Conservation (phyloP, 2,888 invertebrate genomes). For the Andrena bucephala region DNA sequence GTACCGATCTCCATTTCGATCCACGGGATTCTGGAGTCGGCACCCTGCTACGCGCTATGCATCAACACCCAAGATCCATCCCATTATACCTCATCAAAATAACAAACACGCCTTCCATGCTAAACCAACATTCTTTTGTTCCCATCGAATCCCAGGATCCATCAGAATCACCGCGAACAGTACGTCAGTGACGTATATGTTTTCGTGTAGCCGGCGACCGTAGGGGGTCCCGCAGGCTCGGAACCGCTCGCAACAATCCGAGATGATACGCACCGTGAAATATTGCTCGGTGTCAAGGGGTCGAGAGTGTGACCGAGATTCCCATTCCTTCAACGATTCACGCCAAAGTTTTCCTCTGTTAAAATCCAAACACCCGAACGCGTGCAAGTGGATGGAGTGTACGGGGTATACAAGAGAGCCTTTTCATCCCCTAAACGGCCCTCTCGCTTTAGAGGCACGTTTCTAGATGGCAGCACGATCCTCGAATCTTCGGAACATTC, state of each 20-base stretch:
- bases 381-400: no score
- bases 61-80: slow-evolving; percentile 84
- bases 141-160: slow-evolving; percentile 79
- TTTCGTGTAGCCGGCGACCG: slow-evolving; percentile 51
- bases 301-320: slow-evolving; percentile 41
- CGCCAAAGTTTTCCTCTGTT: not conserved
- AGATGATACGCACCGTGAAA: slow-evolving; percentile 57
- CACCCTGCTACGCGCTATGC: slow-evolving; percentile 84
- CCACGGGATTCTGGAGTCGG: slow-evolving; percentile 74
- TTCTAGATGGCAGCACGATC: slow-evolving; percentile 62
- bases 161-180: slow-evolving; percentile 80
- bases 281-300: slow-evolving; percentile 59
- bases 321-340: not conserved
- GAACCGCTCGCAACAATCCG: slow-evolving; percentile 51
- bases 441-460: not conserved
- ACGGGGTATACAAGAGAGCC: no score
- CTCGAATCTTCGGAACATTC: not conserved
- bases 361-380: not conserved
- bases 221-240: slow-evolving; percentile 47
- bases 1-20: slow-evolving; percentile 65
- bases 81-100: slow-evolving; percentile 84
- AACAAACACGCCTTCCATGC: slow-evolving; percentile 83
- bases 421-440: slow-evolving; percentile 4
- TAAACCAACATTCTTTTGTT: slow-evolving; percentile 84
- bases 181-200: slow-evolving; percentile 63